A percentile compares a stretch with the other conserved stretches of the same genome.
Conservation (phyloP, 2,888 invertebrate species). For the Chironomus tentans region DNA sequence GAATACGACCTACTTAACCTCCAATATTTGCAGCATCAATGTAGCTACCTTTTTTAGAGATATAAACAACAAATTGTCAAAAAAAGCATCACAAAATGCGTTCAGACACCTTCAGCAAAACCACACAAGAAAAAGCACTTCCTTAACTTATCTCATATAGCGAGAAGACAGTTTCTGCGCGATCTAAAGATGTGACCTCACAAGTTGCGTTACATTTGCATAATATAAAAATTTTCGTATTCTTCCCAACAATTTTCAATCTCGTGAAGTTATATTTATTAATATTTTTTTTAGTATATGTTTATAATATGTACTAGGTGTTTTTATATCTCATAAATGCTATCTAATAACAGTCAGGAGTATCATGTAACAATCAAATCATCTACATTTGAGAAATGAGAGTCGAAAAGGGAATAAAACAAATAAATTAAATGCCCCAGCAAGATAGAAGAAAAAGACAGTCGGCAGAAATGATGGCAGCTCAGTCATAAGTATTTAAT, state of each 20-base stretch:
- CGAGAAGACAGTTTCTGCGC: not conserved
- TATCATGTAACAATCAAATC: not conserved
- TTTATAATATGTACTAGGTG: not conserved
- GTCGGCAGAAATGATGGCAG: not conserved
- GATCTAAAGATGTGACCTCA: constrained; percentile 4
- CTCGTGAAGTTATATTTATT: not conserved
- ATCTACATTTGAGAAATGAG: not conserved
- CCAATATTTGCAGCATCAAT: too few species aligned
- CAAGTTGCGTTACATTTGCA: constrained; percentile 12
- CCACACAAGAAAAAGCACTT: too few species aligned
- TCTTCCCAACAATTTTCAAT: too few species aligned
- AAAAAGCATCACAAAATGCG: too few species aligned
- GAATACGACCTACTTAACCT: too few species aligned
- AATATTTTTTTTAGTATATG: not conserved
- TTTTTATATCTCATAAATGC: constrained; percentile 4
- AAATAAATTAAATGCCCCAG: not conserved
- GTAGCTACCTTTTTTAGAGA: too few species aligned
- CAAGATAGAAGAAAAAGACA: not conserved
- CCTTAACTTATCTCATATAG: too few species aligned
- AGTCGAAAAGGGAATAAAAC: not conserved
- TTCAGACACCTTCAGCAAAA: too few species aligned
- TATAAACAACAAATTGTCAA: too few species aligned
- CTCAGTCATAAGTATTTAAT: not conserved
- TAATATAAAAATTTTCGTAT: not conserved
- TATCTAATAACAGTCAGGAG: not conserved